Percentiles rank a stretch among this genome's conserved stretches.
Conservation (phyloP, 2,888 invertebrate genomes). For the Griposia aprilina region DNA sequence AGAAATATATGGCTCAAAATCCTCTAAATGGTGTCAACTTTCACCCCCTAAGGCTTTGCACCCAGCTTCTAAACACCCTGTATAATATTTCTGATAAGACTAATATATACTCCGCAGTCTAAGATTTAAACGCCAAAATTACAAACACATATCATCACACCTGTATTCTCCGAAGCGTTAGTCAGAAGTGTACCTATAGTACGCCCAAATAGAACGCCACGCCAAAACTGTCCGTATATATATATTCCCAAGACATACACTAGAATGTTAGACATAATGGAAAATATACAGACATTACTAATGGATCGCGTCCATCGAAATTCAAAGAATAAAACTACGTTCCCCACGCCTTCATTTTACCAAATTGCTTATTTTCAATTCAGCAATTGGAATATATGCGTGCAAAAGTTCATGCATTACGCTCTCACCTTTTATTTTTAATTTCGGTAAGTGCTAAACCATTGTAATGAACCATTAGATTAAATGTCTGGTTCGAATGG, state of each 20-base stretch:
- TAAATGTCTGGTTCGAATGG: constrained; percentile 24
- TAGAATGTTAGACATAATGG: background rate
- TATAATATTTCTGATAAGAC: too few relatives aligned
- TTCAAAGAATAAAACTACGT: constrained; percentile 10
- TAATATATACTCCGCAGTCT: too few relatives aligned
- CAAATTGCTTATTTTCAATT: constrained; percentile 45
- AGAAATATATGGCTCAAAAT: too few relatives aligned
- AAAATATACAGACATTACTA: background rate
- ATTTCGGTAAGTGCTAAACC: constrained; percentile 61
- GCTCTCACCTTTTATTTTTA: constrained; percentile 55
- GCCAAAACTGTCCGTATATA: too few relatives aligned
- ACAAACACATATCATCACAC: too few relatives aligned
- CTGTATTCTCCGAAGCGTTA: too few relatives aligned
- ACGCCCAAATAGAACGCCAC: too few relatives aligned
- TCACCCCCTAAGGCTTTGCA: too few relatives aligned
- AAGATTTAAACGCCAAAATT: too few relatives aligned
- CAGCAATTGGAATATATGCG: constrained; percentile 31
- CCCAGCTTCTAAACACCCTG: too few relatives aligned
- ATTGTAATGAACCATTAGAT: constrained; percentile 33
- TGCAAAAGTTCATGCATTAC: constrained; percentile 29
- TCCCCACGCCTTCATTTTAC: constrained; percentile 25
- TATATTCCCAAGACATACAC: background rate
- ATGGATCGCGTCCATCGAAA: background rate
- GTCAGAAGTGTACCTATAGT: too few relatives aligned
- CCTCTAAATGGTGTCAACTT: too few relatives aligned